phyloP scores from a whole-genome alignment of 2,888 invertebrate genomes.

The Camponotus fellah region DNA sequence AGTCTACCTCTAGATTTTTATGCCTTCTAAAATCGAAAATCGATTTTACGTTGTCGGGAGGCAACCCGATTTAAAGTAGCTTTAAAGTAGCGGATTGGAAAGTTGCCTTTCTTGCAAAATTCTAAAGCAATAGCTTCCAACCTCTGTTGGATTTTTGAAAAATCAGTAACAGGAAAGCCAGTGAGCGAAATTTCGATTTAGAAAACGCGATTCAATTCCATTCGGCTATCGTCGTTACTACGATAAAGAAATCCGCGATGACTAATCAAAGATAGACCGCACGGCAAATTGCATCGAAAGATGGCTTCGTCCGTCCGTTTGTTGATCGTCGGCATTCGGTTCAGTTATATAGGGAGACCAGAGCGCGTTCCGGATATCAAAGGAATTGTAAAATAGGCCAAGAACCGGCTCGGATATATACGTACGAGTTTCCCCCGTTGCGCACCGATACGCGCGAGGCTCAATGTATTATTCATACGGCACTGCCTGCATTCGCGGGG shows the following conservation, averaged over 20 bases:
- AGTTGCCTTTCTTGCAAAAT: background rate
- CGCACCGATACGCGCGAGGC: conserved; percentile 59
- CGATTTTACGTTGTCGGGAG: background rate
- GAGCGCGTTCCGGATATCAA: conserved; percentile 62
- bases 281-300: conserved; percentile 32
- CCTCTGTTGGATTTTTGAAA: background rate
- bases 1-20: background rate
- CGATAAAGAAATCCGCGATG: conserved; percentile 12
- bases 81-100: background rate
- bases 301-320: conserved; percentile 22
- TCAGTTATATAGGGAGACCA: conserved; percentile 50
- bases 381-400: conserved; percentile 71
- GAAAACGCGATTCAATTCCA: conserved; percentile 5
- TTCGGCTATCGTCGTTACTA: background rate
- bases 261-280: conserved; percentile 39
- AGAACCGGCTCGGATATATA: conserved; percentile 60
- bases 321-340: conserved; percentile 48
- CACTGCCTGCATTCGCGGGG: conserved; percentile 56
- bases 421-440: conserved; percentile 31
- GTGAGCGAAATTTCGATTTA: conserved; percentile 10
- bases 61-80: conserved; percentile 7
- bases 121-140: background rate
- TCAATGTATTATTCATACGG: conserved; percentile 69
- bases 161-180: conserved; percentile 5
- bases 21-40: conserved; percentile 22